A percentile compares a stretch with the other conserved stretches of the same genome.
These are phyloP conservation scores for Dasysyrphus tricinctus DNA, from an alignment of 2,888 invertebrate genomes.

Conservation along the genomic window DNA sequence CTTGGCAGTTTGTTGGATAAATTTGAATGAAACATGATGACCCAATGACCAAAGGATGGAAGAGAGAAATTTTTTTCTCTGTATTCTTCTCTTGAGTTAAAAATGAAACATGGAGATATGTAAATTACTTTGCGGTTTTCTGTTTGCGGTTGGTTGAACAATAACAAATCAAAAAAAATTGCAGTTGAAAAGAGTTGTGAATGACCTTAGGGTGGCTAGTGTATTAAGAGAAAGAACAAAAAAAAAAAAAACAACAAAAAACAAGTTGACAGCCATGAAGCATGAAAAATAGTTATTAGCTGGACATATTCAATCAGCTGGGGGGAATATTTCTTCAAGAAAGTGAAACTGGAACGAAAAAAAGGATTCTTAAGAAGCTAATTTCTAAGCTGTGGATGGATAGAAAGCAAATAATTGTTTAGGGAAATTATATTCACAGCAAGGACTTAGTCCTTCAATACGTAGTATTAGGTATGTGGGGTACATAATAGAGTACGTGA, in stretches of 20 bases:
- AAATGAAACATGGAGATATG: constrained; percentile 45
- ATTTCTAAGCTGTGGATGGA: neutral
- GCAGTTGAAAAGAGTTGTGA: constrained; percentile 10
- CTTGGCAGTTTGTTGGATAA: constrained; percentile 16
- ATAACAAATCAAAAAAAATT: constrained; percentile 44
- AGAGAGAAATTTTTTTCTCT: neutral
- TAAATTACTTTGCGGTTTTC: constrained; percentile 58
- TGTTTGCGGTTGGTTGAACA: constrained; percentile 25
- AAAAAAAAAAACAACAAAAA: neutral
- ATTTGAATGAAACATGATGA: constrained; percentile 57
- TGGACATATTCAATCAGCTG: neutral
- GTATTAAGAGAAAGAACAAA: neutral
- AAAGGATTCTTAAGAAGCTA: constrained; percentile 2
- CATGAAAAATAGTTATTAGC: neutral
- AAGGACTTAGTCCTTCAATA: neutral
- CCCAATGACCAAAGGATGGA: constrained; percentile 40
- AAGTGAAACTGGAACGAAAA: constrained; percentile 1
- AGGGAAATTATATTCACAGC: neutral
- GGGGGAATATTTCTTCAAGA: neutral
- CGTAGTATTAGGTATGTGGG: too few relatives aligned
- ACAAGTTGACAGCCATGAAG: constrained; percentile 16
- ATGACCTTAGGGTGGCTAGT: neutral
- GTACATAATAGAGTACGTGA: too few relatives aligned
- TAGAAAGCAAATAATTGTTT: neutral
- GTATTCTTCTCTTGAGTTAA: neutral